phyloP scores from a whole-genome alignment of 2,797 vertebrate species.

The Galaxias olidus region DNA sequence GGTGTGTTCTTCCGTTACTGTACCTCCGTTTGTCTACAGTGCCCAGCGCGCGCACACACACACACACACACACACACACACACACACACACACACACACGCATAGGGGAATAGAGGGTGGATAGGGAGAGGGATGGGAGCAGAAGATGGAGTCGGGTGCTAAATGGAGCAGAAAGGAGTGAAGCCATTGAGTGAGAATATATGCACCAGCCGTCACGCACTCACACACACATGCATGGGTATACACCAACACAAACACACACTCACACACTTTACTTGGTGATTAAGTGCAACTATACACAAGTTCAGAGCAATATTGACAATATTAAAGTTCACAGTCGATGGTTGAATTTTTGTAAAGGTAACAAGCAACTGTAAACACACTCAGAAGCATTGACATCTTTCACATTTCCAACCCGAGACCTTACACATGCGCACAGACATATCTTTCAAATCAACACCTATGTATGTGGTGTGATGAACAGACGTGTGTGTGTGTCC shows the following conservation, averaged over 20 bases:
- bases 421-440: no score
- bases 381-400: no score
- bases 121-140: no score
- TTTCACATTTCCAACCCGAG: no score
- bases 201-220: neutral
- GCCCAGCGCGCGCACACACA: neutral
- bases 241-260: slow-evolving; percentile 23
- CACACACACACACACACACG: slow-evolving; percentile 7
- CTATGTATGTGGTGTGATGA: neutral
- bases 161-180: slow-evolving; percentile 37
- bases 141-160: neutral
- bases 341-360: no score
- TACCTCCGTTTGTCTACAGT: no score
- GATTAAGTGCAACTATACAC: no score
- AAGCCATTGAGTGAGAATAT: slow-evolving; percentile 8
- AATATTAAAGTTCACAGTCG: no score
- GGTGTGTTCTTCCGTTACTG: no score
- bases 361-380: no score
- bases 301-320: no score
- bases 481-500: slow-evolving; percentile 27
- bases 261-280: slow-evolving; percentile 11
- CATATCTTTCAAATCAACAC: no score
- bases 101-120: neutral
- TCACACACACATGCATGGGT: neutral
- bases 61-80: neutral